Evolutionary conservation across 2,797 vertebrate genomes (phyloP).

Genomic region (Hippoglossus hippoglossus): DNA sequence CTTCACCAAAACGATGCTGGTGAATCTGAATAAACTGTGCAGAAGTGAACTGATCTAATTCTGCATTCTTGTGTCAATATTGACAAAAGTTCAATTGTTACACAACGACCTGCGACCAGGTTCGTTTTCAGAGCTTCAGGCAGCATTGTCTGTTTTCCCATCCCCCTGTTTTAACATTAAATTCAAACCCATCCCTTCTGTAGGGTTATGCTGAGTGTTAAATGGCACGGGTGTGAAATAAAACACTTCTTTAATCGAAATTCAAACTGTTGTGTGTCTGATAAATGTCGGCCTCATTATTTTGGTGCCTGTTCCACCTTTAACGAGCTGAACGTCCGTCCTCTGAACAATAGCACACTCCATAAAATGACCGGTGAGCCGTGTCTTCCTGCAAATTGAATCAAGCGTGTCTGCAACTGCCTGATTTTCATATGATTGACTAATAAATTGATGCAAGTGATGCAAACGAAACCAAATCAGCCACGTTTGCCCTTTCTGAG

Average conservation of each 20-base stretch:
- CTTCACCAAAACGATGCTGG: too few species aligned
- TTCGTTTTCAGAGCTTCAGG: too few species aligned
- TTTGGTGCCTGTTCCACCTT: constrained; percentile 43
- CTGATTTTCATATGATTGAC: constrained; percentile 59
- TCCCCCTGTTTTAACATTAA: constrained; percentile 4
- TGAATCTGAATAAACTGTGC: not conserved
- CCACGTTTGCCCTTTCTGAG: constrained; percentile 41
- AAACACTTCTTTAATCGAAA: constrained; percentile 35
- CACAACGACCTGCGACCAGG: too few species aligned
- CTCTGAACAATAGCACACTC: constrained; percentile 42
- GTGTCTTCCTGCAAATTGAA: constrained; percentile 58
- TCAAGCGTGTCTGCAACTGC: constrained; percentile 54
- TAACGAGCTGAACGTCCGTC: constrained; percentile 56
- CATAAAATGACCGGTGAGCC: constrained; percentile 40
- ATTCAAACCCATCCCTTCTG: not conserved
- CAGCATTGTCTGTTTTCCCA: not conserved
- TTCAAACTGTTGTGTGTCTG: constrained; percentile 48
- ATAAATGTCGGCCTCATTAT: constrained; percentile 68
- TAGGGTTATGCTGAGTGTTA: constrained; percentile 20
- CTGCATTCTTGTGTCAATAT: too few species aligned
- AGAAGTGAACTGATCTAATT: too few species aligned
- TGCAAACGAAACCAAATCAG: constrained; percentile 42
- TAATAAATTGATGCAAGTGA: constrained; percentile 56
- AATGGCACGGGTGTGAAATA: not conserved
- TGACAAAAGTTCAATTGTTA: too few species aligned